These are phyloP conservation scores for Caenorhabditis panamensis DNA, from an alignment of 2,888 invertebrate genomes.

Conservation along the genomic window DNA sequence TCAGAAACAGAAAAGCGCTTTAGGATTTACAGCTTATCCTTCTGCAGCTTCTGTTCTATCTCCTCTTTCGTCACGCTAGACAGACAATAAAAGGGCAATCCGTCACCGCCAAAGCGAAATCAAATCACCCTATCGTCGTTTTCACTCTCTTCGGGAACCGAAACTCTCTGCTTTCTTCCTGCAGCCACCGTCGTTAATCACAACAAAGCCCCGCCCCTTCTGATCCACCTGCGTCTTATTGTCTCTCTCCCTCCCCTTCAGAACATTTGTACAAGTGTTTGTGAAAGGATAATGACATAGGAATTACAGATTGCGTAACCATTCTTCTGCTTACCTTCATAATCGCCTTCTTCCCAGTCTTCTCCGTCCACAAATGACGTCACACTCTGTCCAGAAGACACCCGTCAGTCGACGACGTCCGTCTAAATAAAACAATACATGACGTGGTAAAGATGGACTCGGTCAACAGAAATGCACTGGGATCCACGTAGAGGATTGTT, in stretches of 20 bases:
- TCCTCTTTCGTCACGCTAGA: not conserved
- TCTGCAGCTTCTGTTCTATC: not conserved
- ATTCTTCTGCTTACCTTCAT: conserved; percentile 43
- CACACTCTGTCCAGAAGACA: conserved; percentile 7
- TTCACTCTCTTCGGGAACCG: conserved; percentile 34
- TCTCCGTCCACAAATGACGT: conserved; percentile 17
- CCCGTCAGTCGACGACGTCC: conserved; percentile 22
- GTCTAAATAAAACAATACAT: conserved; percentile 13
- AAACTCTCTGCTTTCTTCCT: conserved; percentile 10
- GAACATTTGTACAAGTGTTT: conserved; percentile 9
- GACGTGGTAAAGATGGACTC: conserved; percentile 27
- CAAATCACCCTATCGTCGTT: no score
- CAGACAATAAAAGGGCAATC: no score
- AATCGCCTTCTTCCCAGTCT: conserved; percentile 15
- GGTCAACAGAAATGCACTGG: conserved; percentile 12
- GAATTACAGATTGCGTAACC: not conserved
- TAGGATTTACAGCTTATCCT: no score
- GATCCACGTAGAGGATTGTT: conserved; percentile 17
- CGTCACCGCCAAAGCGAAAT: no score
- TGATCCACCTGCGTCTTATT: conserved; percentile 30
- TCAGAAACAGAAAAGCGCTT: no score
- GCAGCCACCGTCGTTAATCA: conserved; percentile 34
- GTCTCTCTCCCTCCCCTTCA: not conserved
- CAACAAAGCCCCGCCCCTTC: conserved; percentile 27
- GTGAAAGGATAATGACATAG: not conserved